Evolutionary conservation across 2,797 vertebrate genomes (phyloP), one percentile per base, ranked within the genome.

Genomic region (Cuniculus paca): DNA sequence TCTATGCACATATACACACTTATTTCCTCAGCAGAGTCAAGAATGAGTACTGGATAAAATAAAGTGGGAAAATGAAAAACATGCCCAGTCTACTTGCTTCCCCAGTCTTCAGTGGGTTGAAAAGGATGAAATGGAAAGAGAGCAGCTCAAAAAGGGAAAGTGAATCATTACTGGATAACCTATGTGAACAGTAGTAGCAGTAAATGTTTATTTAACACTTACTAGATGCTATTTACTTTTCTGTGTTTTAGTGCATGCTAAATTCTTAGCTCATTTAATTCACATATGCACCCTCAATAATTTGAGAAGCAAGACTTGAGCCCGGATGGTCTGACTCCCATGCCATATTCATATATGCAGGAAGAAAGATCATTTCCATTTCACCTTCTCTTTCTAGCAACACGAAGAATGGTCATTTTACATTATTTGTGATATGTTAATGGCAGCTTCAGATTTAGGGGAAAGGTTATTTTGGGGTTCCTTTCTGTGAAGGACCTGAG

Each of bases 401-500:
- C 22, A 65, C 50, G 81, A n/a, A 88, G 14, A 4, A 48, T 68
- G 14, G 10, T 16, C 12, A 68, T n/a, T 36, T 1, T 9, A 20
- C 34, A 68, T 86, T 19, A 42, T 72, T 58, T 83, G 5, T 39
- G 34, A 61, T 45, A 20, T 50, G 31, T 58, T 54, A 58, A 24
- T n/a, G 17, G 39, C 10, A 92, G 50, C 17, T 56, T 82, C 45
- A 70, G 60, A 6, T 78, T 81, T 60, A 48, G 31, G 2, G 19
- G 6, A 82, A 20, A 22, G 4, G 7, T 13, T n/a, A 1, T 12
- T 70, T 80, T 54, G 12, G 34, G 12, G 3, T 39, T 2, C 34
- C 17, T 90, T 87, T 84, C 48, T 91, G n/a, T 92, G 36, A 82
- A 84, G 36, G 0, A 0, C 88, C 77, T 95, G 34, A 91, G 60